These are phyloP conservation scores for Cyaniris semiargus DNA, from an alignment of 2,888 invertebrate genomes.

Conservation along the genomic window DNA sequence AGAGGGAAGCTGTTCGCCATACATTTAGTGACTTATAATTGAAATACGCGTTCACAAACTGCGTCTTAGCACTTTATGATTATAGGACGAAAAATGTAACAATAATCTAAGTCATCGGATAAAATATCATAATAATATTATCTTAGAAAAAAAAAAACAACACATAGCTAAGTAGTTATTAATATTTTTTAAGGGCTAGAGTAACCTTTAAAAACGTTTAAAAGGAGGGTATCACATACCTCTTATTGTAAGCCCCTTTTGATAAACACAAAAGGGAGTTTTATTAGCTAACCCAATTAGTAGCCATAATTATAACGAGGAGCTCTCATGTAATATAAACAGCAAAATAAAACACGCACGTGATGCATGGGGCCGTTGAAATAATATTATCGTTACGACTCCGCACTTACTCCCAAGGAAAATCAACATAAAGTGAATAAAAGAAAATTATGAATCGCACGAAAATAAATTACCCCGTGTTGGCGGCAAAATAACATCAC, in stretches of 20 bases:
- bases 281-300: constrained; percentile 33
- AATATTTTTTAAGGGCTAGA: not conserved
- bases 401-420: constrained; percentile 74
- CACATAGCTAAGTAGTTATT: too few species aligned
- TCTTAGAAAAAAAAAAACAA: too few species aligned
- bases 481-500: constrained; percentile 81
- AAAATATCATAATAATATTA: too few species aligned
- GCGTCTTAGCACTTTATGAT: too few species aligned
- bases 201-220: not conserved
- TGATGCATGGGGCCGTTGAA: constrained; percentile 77
- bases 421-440: constrained; percentile 82
- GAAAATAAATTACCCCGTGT: constrained; percentile 79
- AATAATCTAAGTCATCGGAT: too few species aligned
- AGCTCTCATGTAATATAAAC: constrained; percentile 59
- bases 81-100: too few species aligned
- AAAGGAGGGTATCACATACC: not conserved
- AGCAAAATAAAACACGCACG: constrained; percentile 66
- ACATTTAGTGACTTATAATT: not conserved
- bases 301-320: constrained; percentile 43
- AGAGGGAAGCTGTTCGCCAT: not conserved
- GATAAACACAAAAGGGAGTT: not conserved
- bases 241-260: constrained; percentile 1
- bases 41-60: too few species aligned
- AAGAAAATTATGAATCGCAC: constrained; percentile 81
- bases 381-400: constrained; percentile 80